phyloP scores from a whole-genome alignment of 2,888 invertebrate genomes.

The Dryobotodes eremita region DNA sequence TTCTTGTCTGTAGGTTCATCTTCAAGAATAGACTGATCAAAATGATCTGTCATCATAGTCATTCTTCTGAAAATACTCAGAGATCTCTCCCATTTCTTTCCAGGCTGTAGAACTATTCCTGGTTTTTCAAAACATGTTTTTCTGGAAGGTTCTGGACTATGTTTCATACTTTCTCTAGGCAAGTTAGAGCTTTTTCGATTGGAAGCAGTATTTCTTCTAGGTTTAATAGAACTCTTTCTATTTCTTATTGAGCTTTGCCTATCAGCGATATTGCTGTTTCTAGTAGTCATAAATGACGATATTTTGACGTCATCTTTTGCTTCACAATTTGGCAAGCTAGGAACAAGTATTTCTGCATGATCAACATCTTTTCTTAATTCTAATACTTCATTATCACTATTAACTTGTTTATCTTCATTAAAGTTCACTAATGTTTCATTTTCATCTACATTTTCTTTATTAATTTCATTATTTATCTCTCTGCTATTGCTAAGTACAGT shows the following conservation, averaged over 20 bases:
- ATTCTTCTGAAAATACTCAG: conserved; percentile 90
- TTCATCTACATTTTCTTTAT: conserved; percentile 24
- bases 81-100: conserved; percentile 93
- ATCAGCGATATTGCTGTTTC: conserved; percentile 59
- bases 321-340: background rate
- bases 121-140: conserved; percentile 72
- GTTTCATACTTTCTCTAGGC: conserved; percentile 58
- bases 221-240: conserved; percentile 59
- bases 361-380: conserved; percentile 35
- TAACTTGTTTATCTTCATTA: conserved; percentile 15
- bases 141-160: conserved; percentile 51
- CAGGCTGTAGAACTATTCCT: conserved; percentile 90
- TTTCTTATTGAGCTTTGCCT: conserved; percentile 66
- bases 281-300: conserved; percentile 64
- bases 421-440: conserved; percentile 39
- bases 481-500: conserved; percentile 75
- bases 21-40: conserved; percentile 84
- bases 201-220: conserved; percentile 27
- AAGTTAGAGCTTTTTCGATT: conserved; percentile 55
- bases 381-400: conserved; percentile 32
- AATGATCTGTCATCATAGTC: conserved; percentile 83
- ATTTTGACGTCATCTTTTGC: conserved; percentile 42
- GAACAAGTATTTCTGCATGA: conserved; percentile 17
- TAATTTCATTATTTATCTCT: conserved; percentile 8
- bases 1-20: conserved; percentile 82